A percentile compares a stretch with the other conserved stretches of the same genome.
Evolutionary conservation across 2,797 vertebrate species (phyloP).

Genomic region (Sternotherus odoratus): DNA sequence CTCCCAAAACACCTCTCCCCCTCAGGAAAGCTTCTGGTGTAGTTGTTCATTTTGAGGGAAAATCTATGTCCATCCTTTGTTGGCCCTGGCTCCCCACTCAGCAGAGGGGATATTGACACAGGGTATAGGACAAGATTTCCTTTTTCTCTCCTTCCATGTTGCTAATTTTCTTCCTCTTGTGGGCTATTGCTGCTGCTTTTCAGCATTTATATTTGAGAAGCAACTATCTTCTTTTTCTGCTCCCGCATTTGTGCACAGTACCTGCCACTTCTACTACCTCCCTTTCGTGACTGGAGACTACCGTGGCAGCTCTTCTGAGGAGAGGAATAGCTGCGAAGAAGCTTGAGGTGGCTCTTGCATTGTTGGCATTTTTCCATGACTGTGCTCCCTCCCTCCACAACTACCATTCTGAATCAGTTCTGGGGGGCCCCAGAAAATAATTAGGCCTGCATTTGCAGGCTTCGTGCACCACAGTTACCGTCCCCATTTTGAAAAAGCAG

Average conservation of each 20-base stretch:
- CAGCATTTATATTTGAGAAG: background rate
- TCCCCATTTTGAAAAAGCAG: background rate
- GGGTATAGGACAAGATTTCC: background rate
- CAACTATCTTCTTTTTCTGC: background rate
- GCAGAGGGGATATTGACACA: background rate
- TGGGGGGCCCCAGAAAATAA: background rate
- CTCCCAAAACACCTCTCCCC: background rate
- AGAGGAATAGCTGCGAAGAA: background rate
- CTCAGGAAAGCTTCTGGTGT: background rate
- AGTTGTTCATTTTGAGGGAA: background rate
- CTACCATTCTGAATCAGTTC: background rate
- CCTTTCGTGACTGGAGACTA: background rate
- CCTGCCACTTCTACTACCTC: background rate
- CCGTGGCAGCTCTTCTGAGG: background rate
- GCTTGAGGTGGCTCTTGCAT: background rate
- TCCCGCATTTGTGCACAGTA: background rate
- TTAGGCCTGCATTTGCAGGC: background rate
- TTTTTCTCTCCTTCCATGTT: fast-evolving
- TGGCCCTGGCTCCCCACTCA: background rate
- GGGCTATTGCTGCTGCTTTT: background rate
- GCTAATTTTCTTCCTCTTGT: background rate
- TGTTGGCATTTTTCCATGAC: background rate
- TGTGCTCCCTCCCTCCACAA: background rate
- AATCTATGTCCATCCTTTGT: background rate
- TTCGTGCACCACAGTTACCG: background rate